phyloP scores from a whole-genome alignment of 2,113 vertebrate genomes.

The Rhinichthys klamathensis region DNA sequence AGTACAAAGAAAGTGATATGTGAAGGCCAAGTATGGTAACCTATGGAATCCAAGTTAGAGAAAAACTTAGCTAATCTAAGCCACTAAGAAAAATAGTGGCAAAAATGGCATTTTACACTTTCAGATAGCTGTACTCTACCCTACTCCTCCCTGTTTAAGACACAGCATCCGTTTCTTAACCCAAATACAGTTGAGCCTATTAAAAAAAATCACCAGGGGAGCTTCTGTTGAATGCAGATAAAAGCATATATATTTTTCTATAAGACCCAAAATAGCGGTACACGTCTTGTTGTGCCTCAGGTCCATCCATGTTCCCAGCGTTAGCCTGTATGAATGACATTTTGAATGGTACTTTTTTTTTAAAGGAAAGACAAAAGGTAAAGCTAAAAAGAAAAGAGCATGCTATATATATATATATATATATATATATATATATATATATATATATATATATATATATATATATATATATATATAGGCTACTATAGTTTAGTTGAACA shows the following conservation, averaged over 20 bases:
- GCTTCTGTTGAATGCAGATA: not conserved
- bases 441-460: too few relatives aligned
- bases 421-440: too few relatives aligned
- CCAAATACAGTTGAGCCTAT: not conserved
- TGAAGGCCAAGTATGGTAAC: too few relatives aligned
- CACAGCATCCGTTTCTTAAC: not conserved
- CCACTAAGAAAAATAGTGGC: not conserved
- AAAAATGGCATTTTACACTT: not conserved
- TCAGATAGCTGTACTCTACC: not conserved
- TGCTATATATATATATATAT: not conserved
- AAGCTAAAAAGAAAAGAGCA: not conserved
- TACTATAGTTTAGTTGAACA: not conserved
- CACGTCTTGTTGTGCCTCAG: conserved; percentile 6
- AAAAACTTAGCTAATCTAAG: too few relatives aligned
- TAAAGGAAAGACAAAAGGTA: not conserved
- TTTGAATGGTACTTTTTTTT: not conserved
- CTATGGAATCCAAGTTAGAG: too few relatives aligned
- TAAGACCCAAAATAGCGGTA: not conserved
- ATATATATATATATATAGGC: too few relatives aligned
- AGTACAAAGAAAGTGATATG: too few relatives aligned
- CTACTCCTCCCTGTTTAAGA: not conserved
- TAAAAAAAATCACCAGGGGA: not conserved
- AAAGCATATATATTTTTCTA: not conserved
- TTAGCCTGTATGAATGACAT: not conserved
- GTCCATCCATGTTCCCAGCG: not conserved